Evolutionary conservation across 1,140 invertebrate genomes (phyloP), one percentile per base, ranked within the genome.

Genomic region (Caerostris extrusa): DNA sequence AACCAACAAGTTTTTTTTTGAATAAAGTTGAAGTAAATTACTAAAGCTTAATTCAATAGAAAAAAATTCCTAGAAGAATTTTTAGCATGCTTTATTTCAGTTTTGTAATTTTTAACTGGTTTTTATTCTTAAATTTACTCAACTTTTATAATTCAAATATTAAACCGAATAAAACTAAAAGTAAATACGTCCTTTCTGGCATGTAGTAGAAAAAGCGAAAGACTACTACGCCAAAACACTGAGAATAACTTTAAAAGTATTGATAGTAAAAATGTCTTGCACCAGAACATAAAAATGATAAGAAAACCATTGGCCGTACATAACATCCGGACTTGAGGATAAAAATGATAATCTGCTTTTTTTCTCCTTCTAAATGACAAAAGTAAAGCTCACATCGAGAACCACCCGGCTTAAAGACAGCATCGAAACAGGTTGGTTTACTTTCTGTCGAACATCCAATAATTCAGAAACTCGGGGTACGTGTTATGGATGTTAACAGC

Each of bases 281-380:
- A 83, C 77, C 6, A 91, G 58, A 83, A 56, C 90, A 91, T 91
- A 82, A 91, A 91, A 83, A 14, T 6, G 90, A 91, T 91, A 91
- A 91, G 58, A 57, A 17, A 14, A 55, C 60, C 58, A 67, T 61
- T 81, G 69, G 64, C 19, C 61, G 89, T 81, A 81, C 34, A 81
- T 90, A 90, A 90, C 89, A 90, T 57, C 56, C 55, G 17, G 69
- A n/a, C 53, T 57, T 50, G 8, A 8, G 89, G 89, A 90, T 90
- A 90, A 90, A 77, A 81, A 69, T 90, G 89, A 90, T 56, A 90
- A 3, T 53, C 53, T 53, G 5, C 71, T 50, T 12, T 77, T 50
- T 77, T 53, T 77, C 53, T 14, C 61, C 7, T 64, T 14, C 61
- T 17, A 5, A 19, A 56, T 90, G 89, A 90, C 69, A 90, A n/a